Evolutionary conservation across 2,113 vertebrate species (phyloP), one percentile per base, ranked within the genome.

Genomic region (Pygoscelis antarcticus): DNA sequence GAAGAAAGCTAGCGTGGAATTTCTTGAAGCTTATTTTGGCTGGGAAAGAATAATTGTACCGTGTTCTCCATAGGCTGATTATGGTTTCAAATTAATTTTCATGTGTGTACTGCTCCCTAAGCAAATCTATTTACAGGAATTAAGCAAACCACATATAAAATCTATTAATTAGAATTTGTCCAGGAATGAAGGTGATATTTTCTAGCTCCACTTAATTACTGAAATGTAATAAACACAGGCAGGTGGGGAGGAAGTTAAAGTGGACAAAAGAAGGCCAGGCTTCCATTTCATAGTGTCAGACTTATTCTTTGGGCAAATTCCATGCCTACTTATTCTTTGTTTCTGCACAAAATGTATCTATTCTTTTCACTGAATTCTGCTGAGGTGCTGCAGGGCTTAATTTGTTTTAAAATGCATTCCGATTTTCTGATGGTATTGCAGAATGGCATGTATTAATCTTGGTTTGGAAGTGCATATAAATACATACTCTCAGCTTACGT

Each of bases 11-110:
- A 80, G 14, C 13, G 54, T 61, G 38, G 83, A 77, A 86, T 40
- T 70, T 90, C 72, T 90, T 83, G 40, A 89, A 76, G 40, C 8
- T 92, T 92, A 51, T 83, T 95, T 93, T 78, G 46, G 17, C 90
- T 83, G n/a, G 18, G 64, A 83, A 89, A 71, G 34, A 52, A 70
- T 93, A 83, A 89, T 74, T 87, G 32, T 44, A 25, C 26, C 83
- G 21, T 60, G 49, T 42, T 60, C 18, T 89, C 64, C 65, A 68
- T 65, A 79, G 34, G 19, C 29, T 86, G 36, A 36, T 64, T 60
- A 40, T 16, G 11, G 30, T 77, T 93, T 92, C 38, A 86, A 87
- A 91, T 66, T 83, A 57, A 58, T 94, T 91, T 90, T 74, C 40
- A n/a, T 34, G 18, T 76, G 15, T 66, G 8, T 81, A 51, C 32